Evolutionary conservation across 2,888 invertebrate genomes (phyloP).

Genomic region (Caenorhabditis doughertyi): DNA sequence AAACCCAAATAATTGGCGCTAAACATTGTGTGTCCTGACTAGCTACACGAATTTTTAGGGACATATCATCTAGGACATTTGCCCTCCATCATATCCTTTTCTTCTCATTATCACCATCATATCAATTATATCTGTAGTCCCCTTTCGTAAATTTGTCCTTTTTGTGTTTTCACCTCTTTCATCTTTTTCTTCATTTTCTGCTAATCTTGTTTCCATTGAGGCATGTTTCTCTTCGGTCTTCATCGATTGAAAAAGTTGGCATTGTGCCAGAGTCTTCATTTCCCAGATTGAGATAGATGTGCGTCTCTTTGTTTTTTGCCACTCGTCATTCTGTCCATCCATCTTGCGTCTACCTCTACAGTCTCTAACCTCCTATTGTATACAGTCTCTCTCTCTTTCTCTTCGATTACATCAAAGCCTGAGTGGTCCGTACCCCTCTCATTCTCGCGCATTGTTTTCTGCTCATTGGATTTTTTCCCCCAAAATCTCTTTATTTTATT

Average conservation of each 20-base stretch:
- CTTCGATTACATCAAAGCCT: not conserved
- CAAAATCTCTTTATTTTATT: not conserved
- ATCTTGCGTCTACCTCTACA: not conserved
- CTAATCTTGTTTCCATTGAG: slow-evolving; percentile 49
- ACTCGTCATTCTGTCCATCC: slow-evolving; percentile 8
- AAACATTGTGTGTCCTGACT: slow-evolving; percentile 30
- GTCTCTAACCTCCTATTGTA: not conserved
- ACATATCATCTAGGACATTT: slow-evolving; percentile 26
- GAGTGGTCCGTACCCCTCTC: not conserved
- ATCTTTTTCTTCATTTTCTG: not conserved
- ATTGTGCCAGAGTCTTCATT: slow-evolving; percentile 37
- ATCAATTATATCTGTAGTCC: slow-evolving; percentile 19
- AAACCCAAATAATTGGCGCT: slow-evolving; percentile 54
- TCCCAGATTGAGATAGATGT: slow-evolving; percentile 41
- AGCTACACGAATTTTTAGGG: slow-evolving; percentile 1
- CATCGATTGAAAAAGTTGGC: slow-evolving; percentile 43
- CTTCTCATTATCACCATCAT: not conserved
- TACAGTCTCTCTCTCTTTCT: slow-evolving; percentile 3
- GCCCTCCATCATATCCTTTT: slow-evolving; percentile 31
- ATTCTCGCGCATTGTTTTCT: not conserved
- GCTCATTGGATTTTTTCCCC: not conserved
- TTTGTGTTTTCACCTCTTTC: not conserved
- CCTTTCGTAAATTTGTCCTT: slow-evolving; percentile 27
- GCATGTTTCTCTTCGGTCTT: slow-evolving; percentile 12
- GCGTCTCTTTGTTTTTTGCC: slow-evolving; percentile 15